Evolutionary conservation across 2,797 vertebrate genomes (phyloP), one percentile per base, ranked within the genome.

Genomic region (Falco rusticolus): DNA sequence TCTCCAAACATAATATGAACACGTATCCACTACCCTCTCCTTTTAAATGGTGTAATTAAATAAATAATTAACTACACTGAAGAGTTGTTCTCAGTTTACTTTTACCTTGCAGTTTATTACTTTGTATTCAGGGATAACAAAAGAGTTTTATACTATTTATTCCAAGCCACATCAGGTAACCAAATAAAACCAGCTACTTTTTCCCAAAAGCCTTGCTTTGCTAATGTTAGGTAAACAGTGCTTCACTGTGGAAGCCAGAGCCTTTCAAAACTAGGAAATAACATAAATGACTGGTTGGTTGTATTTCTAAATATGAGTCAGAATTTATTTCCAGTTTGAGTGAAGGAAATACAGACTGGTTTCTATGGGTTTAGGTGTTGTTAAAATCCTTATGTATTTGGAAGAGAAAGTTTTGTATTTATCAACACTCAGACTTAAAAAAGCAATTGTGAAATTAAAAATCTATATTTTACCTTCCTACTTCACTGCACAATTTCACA

Each of bases 371-470:
- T 83, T 81, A 84, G 31, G 45, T 7, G 18, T 33, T 84, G 41
- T 31, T 91, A 77, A 87, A 87, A 59, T 41, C 60, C 19, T 64
- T 66, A n/a, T 47, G 9, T 18, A 60, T 71, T 37, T 90, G 43
- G 37, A 84, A 90, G 72, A 89, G 41, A 16, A 71, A 20, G 70
- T 74, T 60, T 89, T 85, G 6, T 71, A 26, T 83, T 84, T 91
- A 61, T 82, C 89, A 87, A 34, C 24, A 26, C 25, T 93, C 16
- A 65, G 43, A 43, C 15, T 80, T 74, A 19, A 91, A 89, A 84
- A 80, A 78, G 6, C 22, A 81, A 54, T 80, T 72, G 69, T 56
- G 16, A 91, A 93, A 81, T 92, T 83, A 77, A 83, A 92, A 88
- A 82, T 63, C n/a, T 89, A 0, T 80, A 47, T 84, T 90, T 88